phyloP scores from a whole-genome alignment of 2,797 vertebrate species.

The Leucoraja ocellata region DNA sequence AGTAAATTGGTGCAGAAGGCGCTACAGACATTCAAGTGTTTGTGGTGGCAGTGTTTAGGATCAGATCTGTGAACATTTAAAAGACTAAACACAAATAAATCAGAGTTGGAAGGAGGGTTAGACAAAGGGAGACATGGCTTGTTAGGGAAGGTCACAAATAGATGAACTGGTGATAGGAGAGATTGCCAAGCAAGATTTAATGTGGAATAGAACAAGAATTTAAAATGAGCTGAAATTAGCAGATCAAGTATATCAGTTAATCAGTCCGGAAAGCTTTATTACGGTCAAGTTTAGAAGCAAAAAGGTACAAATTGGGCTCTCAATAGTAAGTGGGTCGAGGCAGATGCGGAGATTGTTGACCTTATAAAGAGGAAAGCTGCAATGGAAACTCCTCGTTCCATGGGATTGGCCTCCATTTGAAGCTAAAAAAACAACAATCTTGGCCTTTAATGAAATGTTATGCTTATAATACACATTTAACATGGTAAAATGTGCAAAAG shows the following conservation, averaged over 20 bases:
- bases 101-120: neutral
- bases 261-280: neutral
- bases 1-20: too few relatives aligned
- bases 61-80: neutral
- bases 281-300: neutral
- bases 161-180: neutral
- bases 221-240: neutral
- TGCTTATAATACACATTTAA: too few relatives aligned
- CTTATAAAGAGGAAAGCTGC: neutral
- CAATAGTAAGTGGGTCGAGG: neutral
- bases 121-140: too few relatives aligned
- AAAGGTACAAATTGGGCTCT: neutral
- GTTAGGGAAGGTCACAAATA: too few relatives aligned
- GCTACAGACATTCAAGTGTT: neutral
- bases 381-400: neutral
- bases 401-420: neutral
- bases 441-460: too few relatives aligned
- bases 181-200: neutral
- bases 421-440: too few relatives aligned
- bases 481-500: too few relatives aligned
- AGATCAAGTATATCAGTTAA: neutral
- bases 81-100: neutral
- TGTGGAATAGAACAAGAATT: neutral
- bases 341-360: neutral
- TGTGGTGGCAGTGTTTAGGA: neutral